A percentile compares a stretch with the other conserved stretches of the same genome.
Evolutionary conservation across 2,113 vertebrate genomes (phyloP).

Genomic region (Grammomys surdaster): DNA sequence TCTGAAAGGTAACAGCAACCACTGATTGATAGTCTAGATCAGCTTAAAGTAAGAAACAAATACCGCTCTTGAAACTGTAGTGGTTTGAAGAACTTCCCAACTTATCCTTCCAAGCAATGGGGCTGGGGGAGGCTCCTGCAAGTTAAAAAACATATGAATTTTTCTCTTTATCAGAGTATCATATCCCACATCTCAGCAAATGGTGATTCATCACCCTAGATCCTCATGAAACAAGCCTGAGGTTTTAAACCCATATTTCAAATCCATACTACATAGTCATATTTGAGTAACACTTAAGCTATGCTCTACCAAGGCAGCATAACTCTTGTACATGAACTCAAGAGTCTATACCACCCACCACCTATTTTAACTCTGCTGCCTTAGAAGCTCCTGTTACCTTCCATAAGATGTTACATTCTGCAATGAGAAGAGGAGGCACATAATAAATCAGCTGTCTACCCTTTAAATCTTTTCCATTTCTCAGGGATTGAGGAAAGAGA

Average conservation of each 20-base stretch:
- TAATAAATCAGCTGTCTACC: background rate
- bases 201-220: background rate
- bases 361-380: background rate
- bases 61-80: background rate
- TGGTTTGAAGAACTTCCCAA: background rate
- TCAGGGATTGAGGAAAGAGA: background rate
- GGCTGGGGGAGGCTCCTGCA: background rate
- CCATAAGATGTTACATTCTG: background rate
- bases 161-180: background rate
- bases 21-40: background rate
- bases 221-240: background rate
- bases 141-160: background rate
- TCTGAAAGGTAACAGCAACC: background rate
- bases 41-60: background rate
- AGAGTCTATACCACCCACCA: accelerated
- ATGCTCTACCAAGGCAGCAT: background rate
- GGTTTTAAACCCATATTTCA: background rate
- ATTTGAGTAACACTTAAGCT: background rate
- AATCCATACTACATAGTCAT: background rate
- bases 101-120: background rate
- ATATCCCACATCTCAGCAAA: background rate
- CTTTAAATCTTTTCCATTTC: background rate
- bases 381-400: background rate
- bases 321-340: background rate
- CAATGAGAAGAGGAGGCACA: background rate